These are phyloP conservation scores for Hydrotaea diabolus DNA, from an alignment of 2,888 invertebrate genomes.

Conservation along the genomic window DNA sequence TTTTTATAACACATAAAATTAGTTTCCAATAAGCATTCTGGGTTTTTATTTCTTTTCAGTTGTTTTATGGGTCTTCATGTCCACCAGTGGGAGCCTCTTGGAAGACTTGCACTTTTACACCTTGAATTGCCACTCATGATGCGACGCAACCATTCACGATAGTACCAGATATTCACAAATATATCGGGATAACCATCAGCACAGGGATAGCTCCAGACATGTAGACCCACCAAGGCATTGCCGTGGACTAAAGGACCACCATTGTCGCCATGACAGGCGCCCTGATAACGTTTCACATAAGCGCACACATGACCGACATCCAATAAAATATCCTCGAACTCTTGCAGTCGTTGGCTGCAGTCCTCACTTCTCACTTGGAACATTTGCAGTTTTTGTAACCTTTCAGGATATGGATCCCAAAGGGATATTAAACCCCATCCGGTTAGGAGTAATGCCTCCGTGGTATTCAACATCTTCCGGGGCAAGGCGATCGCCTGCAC, in stretches of 20 bases:
- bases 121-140: slow-evolving; percentile 39
- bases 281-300: slow-evolving; percentile 81
- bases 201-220: slow-evolving; percentile 78
- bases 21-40: slow-evolving; percentile 8
- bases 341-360: slow-evolving; percentile 63
- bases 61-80: not conserved
- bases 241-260: slow-evolving; percentile 75
- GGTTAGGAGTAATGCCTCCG: slow-evolving; percentile 82
- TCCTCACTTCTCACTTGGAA: slow-evolving; percentile 57
- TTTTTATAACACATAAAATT: slow-evolving; percentile 31
- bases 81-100: not conserved
- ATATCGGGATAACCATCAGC: slow-evolving; percentile 77
- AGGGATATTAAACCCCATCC: slow-evolving; percentile 83
- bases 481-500: slow-evolving; percentile 83
- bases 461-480: slow-evolving; percentile 80
- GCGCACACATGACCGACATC: slow-evolving; percentile 84
- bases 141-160: slow-evolving; percentile 74
- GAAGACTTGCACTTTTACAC: slow-evolving; percentile 24
- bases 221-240: slow-evolving; percentile 75
- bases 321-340: slow-evolving; percentile 73
- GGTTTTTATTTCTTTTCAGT: not conserved
- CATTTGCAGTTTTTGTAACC: slow-evolving; percentile 80
- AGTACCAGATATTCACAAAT: slow-evolving; percentile 74
- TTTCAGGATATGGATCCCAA: slow-evolving; percentile 82
- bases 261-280: slow-evolving; percentile 79